A percentile compares a stretch with the other conserved stretches of the same genome.
Evolutionary conservation across 2,113 vertebrate genomes (phyloP).

Genomic region (Pachycephala philippinensis): DNA sequence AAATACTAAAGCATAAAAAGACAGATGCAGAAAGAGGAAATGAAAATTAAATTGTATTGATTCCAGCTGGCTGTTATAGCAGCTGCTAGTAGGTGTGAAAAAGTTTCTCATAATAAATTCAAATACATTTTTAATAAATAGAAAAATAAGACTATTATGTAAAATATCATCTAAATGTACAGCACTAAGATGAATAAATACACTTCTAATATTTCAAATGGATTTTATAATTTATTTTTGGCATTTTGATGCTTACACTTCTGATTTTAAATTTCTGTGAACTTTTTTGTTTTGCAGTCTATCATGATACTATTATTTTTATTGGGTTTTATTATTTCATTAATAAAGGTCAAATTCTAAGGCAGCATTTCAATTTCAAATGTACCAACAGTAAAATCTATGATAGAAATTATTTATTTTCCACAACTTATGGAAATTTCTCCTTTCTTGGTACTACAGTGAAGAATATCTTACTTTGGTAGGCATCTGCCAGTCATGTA

Average conservation of each 20-base stretch:
- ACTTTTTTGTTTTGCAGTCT: background rate
- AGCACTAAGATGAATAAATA: background rate
- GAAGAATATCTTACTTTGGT: background rate
- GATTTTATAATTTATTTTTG: background rate
- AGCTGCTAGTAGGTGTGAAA: background rate
- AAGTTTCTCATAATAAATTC: background rate
- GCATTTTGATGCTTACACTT: background rate
- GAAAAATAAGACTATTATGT: background rate
- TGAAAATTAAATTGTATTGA: background rate
- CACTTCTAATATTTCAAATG: background rate
- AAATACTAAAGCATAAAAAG: background rate
- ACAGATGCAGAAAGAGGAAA: background rate
- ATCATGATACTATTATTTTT: background rate
- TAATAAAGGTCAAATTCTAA: background rate
- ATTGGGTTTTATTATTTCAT: background rate
- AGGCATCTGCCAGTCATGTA: background rate
- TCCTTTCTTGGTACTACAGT: background rate
- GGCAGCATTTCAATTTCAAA: background rate
- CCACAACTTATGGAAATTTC: background rate
- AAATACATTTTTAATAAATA: background rate
- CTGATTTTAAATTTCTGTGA: background rate
- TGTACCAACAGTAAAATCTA: background rate
- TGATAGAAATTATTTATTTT: background rate
- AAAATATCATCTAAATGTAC: background rate
- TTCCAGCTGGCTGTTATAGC: constrained; percentile 15